A percentile compares a stretch with the other conserved stretches of the same genome.
Evolutionary conservation across 2,888 invertebrate genomes (phyloP).

Genomic region (Patella caerulea): DNA sequence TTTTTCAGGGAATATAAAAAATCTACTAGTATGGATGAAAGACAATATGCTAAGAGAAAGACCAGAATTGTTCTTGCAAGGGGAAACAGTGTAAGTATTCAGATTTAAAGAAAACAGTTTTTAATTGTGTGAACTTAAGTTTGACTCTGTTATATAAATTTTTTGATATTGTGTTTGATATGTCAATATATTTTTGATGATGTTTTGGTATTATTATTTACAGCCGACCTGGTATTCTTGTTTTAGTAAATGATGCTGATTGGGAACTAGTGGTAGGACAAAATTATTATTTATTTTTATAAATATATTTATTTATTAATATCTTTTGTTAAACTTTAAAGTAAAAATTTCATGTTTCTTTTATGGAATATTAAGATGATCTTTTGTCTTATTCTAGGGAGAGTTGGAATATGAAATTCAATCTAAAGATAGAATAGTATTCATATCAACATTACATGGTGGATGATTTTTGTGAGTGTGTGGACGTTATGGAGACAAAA

Average conservation of each 20-base stretch:
- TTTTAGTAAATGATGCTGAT: constrained; percentile 93
- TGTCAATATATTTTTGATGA: too few species aligned
- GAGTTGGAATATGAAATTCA: constrained; percentile 72
- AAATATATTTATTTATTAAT: constrained; percentile 1
- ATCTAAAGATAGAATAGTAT: constrained; percentile 71
- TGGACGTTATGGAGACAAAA: not conserved
- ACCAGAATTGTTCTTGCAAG: constrained; percentile 78
- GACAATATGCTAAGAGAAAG: constrained; percentile 87
- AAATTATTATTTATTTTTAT: constrained; percentile 3
- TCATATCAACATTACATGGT: constrained; percentile 75
- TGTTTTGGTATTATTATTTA: constrained; percentile 21
- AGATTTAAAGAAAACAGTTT: too few species aligned
- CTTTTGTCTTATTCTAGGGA: constrained; percentile 59
- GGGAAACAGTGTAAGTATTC: constrained; percentile 69
- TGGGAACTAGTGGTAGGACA: constrained; percentile 87
- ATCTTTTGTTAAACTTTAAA: not conserved
- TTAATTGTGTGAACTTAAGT: too few species aligned
- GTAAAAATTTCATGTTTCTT: not conserved
- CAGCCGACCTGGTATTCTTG: constrained; percentile 89
- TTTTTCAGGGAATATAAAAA: constrained; percentile 78
- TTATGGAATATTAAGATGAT: not conserved
- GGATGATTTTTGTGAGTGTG: constrained; percentile 62
- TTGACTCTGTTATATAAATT: too few species aligned
- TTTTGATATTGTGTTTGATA: too few species aligned
- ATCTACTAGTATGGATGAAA: constrained; percentile 86